Conservation (phyloP, 2,888 invertebrate species). For the Clunio marinus region DNA sequence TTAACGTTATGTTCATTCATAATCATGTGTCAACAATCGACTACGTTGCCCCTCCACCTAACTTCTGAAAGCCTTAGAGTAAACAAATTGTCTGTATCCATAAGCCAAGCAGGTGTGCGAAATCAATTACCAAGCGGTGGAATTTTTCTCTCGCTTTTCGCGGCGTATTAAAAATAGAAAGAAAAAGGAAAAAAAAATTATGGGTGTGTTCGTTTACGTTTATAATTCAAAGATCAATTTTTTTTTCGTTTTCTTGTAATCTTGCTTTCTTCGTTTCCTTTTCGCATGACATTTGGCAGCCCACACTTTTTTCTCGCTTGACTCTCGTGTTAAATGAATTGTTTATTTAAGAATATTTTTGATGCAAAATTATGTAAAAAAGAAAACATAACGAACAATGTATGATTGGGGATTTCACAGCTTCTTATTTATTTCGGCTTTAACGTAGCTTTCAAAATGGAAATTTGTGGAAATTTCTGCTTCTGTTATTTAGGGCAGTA, state of each 20-base stretch:
- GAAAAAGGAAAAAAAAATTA: not conserved
- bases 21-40: conserved; percentile 1
- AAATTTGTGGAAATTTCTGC: too few species aligned
- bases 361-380: not conserved
- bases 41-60: not conserved
- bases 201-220: not conserved
- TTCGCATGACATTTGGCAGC: too few species aligned
- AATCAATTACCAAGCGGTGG: not conserved
- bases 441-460: too few species aligned
- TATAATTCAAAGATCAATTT: not conserved
- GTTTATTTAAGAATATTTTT: not conserved
- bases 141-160: not conserved
- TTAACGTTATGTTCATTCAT: not conserved
- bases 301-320: not conserved
- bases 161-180: too few species aligned
- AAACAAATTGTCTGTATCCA: not conserved
- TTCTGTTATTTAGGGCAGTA: not conserved
- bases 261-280: too few species aligned
- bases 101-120: not conserved
- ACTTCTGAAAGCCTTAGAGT: not conserved
- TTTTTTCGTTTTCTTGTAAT: not conserved
- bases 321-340: not conserved
- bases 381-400: not conserved
- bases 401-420: not conserved
- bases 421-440: not conserved